Percentiles rank a stretch among this genome's conserved stretches.
These are phyloP conservation scores for Neoaliturus tenellus DNA, from an alignment of 2,888 invertebrate species.

Conservation along the genomic window DNA sequence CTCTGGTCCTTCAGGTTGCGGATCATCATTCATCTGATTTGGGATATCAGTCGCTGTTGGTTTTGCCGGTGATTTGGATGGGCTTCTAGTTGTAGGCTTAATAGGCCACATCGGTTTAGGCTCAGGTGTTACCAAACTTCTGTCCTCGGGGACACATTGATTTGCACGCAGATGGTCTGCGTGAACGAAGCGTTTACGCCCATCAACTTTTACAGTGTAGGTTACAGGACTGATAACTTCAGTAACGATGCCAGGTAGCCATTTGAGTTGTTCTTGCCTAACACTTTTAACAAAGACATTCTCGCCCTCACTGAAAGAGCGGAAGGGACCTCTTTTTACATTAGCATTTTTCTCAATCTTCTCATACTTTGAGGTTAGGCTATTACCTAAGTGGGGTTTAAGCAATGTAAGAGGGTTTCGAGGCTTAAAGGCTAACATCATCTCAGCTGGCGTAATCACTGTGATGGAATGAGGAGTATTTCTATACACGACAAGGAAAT, in stretches of 20 bases:
- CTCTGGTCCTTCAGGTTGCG: not conserved
- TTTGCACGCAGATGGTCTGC: not conserved
- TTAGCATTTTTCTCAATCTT: not conserved
- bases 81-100: not conserved
- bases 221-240: constrained; percentile 12
- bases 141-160: not conserved
- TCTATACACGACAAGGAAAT: constrained; percentile 61
- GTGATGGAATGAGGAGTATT: constrained; percentile 67
- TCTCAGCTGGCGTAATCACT: constrained; percentile 62
- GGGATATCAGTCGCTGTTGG: not conserved
- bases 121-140: not conserved
- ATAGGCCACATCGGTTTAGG: not conserved
- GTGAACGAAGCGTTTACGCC: not conserved
- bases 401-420: not conserved
- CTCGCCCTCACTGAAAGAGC: not conserved
- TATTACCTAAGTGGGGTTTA: not conserved
- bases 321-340: not conserved
- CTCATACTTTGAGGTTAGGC: not conserved
- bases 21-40: not conserved
- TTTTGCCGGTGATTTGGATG: not conserved
- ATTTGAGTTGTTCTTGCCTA: constrained; percentile 21
- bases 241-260: not conserved
- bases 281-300: constrained; percentile 3
- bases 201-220: not conserved
- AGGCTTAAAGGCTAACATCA: not conserved